Evolutionary conservation across 1,140 invertebrate genomes (phyloP).

Genomic region (Eumaeus atala): DNA sequence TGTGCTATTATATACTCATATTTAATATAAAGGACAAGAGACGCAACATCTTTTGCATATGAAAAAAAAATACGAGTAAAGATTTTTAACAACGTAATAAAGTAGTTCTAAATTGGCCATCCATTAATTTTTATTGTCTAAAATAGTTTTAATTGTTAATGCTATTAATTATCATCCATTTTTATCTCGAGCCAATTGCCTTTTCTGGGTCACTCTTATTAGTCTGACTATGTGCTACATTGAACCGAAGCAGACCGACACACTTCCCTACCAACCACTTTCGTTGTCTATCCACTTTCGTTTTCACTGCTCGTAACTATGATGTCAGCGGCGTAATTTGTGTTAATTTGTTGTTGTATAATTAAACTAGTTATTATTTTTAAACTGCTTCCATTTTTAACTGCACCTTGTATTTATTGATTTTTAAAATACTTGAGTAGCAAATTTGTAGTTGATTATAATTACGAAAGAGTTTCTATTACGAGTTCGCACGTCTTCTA

Average conservation of each 20-base stretch:
- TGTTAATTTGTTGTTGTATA: slow-evolving; percentile 25
- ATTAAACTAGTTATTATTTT: slow-evolving; percentile 24
- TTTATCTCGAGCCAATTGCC: not conserved
- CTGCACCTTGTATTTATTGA: not conserved
- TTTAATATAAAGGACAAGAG: too few relatives aligned
- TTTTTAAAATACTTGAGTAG: not conserved
- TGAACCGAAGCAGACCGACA: slow-evolving; percentile 6
- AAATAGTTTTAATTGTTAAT: not conserved
- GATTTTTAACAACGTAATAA: too few relatives aligned
- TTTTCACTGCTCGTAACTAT: slow-evolving; percentile 21
- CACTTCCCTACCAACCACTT: slow-evolving; percentile 21
- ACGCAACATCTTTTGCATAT: too few relatives aligned
- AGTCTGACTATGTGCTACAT: slow-evolving; percentile 9
- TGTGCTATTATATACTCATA: too few relatives aligned
- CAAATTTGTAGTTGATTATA: too few relatives aligned
- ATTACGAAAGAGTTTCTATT: too few relatives aligned
- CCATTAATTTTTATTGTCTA: too few relatives aligned
- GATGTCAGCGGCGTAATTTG: slow-evolving; percentile 22
- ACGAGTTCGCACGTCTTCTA: too few relatives aligned
- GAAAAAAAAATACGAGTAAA: too few relatives aligned
- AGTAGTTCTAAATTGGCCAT: too few relatives aligned
- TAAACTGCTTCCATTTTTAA: not conserved
- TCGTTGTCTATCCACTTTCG: slow-evolving; percentile 22
- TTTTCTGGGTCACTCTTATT: not conserved
- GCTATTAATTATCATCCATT: not conserved